Conservation (phyloP, 2,797 vertebrate genomes). For the Anguilla marmorata region DNA sequence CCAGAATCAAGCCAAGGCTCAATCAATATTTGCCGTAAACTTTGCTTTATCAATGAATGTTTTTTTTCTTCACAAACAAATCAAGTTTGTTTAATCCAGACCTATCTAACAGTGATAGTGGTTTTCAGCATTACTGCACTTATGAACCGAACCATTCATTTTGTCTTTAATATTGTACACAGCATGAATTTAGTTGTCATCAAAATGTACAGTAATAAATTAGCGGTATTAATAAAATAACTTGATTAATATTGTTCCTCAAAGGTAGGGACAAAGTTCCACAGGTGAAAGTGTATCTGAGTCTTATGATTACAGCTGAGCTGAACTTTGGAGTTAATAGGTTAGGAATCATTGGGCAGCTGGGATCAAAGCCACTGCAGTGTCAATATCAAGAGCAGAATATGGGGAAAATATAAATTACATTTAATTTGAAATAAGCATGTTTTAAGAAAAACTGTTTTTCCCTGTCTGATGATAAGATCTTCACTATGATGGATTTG, state of each 20-base stretch:
- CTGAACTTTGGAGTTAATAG: background rate
- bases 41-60: background rate
- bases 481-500: background rate
- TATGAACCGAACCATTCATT: too few species aligned
- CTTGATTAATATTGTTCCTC: background rate
- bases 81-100: background rate
- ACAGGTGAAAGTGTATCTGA: background rate
- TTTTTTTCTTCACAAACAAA: background rate
- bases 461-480: background rate
- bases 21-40: background rate
- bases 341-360: background rate
- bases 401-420: constrained; percentile 21
- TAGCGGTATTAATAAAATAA: background rate
- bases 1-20: background rate
- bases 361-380: background rate
- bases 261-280: background rate
- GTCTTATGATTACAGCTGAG: background rate
- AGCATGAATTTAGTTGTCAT: background rate
- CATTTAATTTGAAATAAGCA: background rate
- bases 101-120: background rate
- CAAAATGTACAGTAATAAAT: background rate
- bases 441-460: background rate
- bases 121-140: background rate
- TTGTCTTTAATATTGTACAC: background rate
- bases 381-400: constrained; percentile 29